A percentile compares a stretch with the other conserved stretches of the same genome.
These are phyloP conservation scores for Leucophenga varia DNA, from an alignment of 1,140 invertebrate genomes.

Conservation along the genomic window DNA sequence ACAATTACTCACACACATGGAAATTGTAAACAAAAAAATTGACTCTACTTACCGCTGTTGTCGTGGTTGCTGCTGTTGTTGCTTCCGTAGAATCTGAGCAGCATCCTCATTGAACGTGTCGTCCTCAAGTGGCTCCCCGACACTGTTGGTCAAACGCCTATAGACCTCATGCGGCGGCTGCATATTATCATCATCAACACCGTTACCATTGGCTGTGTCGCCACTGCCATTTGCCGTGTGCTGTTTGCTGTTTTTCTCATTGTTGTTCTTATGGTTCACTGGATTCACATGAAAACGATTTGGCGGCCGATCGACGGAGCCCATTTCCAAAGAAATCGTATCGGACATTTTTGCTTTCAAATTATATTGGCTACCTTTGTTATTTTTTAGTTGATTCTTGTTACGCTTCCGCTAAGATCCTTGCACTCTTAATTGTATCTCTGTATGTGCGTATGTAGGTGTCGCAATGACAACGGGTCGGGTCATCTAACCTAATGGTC, in stretches of 20 bases:
- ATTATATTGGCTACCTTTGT: not conserved
- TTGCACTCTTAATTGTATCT: too few relatives aligned
- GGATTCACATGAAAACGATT: slow-evolving; percentile 56
- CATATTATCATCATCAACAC: slow-evolving; percentile 27
- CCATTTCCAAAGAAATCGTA: slow-evolving; percentile 46
- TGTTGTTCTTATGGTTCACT: slow-evolving; percentile 42
- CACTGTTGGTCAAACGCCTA: slow-evolving; percentile 43
- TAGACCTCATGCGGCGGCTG: slow-evolving; percentile 47
- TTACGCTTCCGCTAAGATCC: too few relatives aligned
- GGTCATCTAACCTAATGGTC: too few relatives aligned
- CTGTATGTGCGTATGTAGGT: slow-evolving; percentile 11
- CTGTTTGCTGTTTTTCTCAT: slow-evolving; percentile 37
- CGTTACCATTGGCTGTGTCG: slow-evolving; percentile 1
- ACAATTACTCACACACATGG: too few relatives aligned
- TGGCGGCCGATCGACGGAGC: slow-evolving; percentile 47
- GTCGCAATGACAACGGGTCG: slow-evolving; percentile 5
- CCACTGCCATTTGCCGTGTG: slow-evolving; percentile 18
- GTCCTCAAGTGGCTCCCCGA: slow-evolving; percentile 47
- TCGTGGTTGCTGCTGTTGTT: slow-evolving; percentile 28
- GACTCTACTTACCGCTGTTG: slow-evolving; percentile 31
- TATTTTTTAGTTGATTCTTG: too few relatives aligned
- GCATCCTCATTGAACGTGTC: slow-evolving; percentile 45
- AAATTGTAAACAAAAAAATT: not conserved
- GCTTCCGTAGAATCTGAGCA: slow-evolving; percentile 39
- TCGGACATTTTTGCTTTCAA: slow-evolving; percentile 39